phyloP scores from a whole-genome alignment of 2,797 vertebrate genomes.

The Mus spretus region DNA sequence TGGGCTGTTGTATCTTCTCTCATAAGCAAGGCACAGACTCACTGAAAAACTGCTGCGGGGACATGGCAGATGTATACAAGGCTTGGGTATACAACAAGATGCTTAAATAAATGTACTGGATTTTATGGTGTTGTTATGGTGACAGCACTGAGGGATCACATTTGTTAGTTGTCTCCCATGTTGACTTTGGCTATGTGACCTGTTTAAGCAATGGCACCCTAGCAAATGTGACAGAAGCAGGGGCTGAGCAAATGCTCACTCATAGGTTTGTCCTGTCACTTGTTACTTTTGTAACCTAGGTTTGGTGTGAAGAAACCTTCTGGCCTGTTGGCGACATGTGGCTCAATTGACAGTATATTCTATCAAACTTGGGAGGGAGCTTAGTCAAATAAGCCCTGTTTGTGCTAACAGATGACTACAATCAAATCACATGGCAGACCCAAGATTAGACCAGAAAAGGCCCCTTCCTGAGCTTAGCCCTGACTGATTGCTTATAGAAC shows the following conservation, averaged over 20 bases:
- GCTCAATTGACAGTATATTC: background rate
- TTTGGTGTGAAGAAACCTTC: constrained; percentile 9
- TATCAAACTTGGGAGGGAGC: background rate
- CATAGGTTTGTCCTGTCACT: background rate
- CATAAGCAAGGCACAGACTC: background rate
- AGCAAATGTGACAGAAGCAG: constrained; percentile 37
- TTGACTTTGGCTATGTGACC: constrained; percentile 6
- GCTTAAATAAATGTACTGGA: background rate
- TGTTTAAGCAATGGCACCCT: constrained; percentile 14
- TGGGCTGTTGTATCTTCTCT: background rate
- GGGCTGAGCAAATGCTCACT: constrained; percentile 37
- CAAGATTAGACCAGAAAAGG: constrained; percentile 38
- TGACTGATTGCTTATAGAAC: background rate
- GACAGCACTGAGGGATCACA: background rate
- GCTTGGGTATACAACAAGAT: background rate
- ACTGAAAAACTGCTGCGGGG: background rate
- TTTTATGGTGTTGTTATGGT: background rate
- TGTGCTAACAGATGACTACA: constrained; percentile 1
- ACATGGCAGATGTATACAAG: background rate
- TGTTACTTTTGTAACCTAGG: background rate
- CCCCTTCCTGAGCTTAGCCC: background rate
- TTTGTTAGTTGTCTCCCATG: background rate
- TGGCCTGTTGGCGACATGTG: background rate
- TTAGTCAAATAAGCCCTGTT: background rate
- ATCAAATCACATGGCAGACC: background rate